Evolutionary conservation across 2,888 invertebrate species (phyloP), one percentile per base, ranked within the genome.

Genomic region (Allolobophora icterica): DNA sequence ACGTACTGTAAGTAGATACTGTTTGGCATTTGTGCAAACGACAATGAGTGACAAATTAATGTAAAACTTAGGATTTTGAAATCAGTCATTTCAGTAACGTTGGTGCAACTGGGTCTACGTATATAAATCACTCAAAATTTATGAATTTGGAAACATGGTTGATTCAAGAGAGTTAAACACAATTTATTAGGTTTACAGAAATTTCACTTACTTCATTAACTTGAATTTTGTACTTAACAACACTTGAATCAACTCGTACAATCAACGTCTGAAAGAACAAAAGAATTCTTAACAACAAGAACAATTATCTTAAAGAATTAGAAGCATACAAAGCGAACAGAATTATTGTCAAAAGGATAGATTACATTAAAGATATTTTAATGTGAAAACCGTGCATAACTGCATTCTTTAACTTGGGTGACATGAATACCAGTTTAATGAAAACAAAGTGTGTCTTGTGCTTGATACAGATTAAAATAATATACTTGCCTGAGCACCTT

Each of bases 161-260:
- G 30, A 71, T 71, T 71, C 71, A 30, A 71, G 71, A 71, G 11
- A n/a, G n/a, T n/a, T n/a, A n/a, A n/a, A n/a, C n/a, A n/a, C n/a
- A n/a, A n/a, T n/a, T n/a, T n/a, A n/a, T n/a, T n/a, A n/a, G n/a
- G n/a, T n/a, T n/a, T n/a, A n/a, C n/a, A n/a, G n/a, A n/a, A 71
- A 71, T 71, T 71, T 87, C 35, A 34, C 35, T 35, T 24, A 87
- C 87, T 15, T 34, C 38, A 38, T 87, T 38, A 87, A 38, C 38
- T 87, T 35, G 87, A 87, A 87, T 87, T 38, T 87, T 87, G 87
- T 87, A 87, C 38, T 87, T 87, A 4, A 87, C 34, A 38, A 87
- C 87, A 6, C 87, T 87, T 21, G 87, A 24, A 34, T 33, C 87
- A 87, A 87, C 87, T 87, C 87, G 34, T 24, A 87, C 87, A 35